Base-by-base conservation (phyloP, 2,113 vertebrate genomes). In the Petromus typicus region DNA sequence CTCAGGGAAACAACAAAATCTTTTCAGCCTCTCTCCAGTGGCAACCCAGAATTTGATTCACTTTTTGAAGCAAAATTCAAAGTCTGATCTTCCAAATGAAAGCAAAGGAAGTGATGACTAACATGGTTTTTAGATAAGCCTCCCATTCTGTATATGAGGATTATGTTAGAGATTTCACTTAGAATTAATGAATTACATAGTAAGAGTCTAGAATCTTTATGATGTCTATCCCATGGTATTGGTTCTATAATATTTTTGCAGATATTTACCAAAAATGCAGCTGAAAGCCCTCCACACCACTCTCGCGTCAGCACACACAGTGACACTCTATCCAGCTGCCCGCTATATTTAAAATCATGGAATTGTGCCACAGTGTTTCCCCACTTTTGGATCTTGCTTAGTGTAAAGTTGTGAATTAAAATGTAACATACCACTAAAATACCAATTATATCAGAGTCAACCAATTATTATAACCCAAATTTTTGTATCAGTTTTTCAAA, bases 281-380 rank as follows among this genome's bases (percentile, higher is more conserved):
- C 96, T 97, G 93, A 94, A 86, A 79, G 66, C 66, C 89, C 75
- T 51, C 76, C 27, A 20, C 95, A 92, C 48, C 57, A 78, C 85
- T 34, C 81, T 78, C 93, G 91, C 27, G 16, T 89, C 89, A 79
- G 51, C 84, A 91, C 89, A 54, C 93, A 45, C 75, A 85, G 40
- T 86, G 43, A 80, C 83, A 84, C 88, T 86, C 89, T 90, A 83
- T 64, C 84, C 94, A 96, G 96, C 96, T 97, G 94, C 96, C 96
- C 67, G 63, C 95, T 96, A 81, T 95, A 96, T 96, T 97, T 96
- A 98, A 97, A 96, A 91, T 90, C 95, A 86, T 61, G 95, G 86
- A 81, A 84, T 85, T 83, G 89, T 69, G 25, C 66, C 82, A 90
- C 56, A 45, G 8, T 95, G 59, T 92, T 97, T 97, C 86, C 78